These are phyloP conservation scores for Paratrypauchen microcephalus DNA, from an alignment of 2,797 vertebrate genomes.

Conservation along the genomic window DNA sequence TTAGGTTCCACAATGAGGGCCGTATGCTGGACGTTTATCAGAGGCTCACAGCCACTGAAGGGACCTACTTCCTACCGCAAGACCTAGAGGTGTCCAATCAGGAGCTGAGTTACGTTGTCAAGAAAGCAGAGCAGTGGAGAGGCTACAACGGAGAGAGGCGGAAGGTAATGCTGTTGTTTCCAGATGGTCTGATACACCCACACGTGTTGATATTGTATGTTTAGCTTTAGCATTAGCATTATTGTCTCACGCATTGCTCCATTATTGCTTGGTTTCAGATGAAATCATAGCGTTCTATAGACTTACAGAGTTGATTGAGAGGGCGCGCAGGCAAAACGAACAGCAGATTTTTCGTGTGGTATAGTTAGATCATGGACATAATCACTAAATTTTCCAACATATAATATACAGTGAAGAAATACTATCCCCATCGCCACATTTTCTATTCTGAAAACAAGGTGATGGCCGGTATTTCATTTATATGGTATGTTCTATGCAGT, in stretches of 20 bases:
- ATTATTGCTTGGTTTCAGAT: background rate
- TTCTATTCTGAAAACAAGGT: background rate
- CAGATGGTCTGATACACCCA: background rate
- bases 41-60: conserved; percentile 82
- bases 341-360: background rate
- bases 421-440: background rate
- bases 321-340: background rate
- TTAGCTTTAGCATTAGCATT: background rate
- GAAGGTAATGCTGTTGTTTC: conserved; percentile 75
- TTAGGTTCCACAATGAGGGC: conserved; percentile 83
- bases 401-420: background rate
- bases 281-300: background rate
- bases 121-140: conserved; percentile 91
- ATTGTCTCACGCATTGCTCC: background rate
- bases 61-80: conserved; percentile 82
- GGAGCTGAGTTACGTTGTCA: conserved; percentile 89
- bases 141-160: conserved; percentile 87
- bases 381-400: background rate
- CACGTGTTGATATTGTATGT: background rate
- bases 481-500: background rate
- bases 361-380: background rate
- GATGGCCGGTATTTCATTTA: background rate
- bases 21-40: conserved; percentile 85
- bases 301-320: background rate
- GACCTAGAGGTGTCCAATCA: conserved; percentile 92